Percentiles rank a stretch among this genome's conserved stretches.
Conservation (phyloP, 2,797 vertebrate genomes). For the Protosalanx chinensis region DNA sequence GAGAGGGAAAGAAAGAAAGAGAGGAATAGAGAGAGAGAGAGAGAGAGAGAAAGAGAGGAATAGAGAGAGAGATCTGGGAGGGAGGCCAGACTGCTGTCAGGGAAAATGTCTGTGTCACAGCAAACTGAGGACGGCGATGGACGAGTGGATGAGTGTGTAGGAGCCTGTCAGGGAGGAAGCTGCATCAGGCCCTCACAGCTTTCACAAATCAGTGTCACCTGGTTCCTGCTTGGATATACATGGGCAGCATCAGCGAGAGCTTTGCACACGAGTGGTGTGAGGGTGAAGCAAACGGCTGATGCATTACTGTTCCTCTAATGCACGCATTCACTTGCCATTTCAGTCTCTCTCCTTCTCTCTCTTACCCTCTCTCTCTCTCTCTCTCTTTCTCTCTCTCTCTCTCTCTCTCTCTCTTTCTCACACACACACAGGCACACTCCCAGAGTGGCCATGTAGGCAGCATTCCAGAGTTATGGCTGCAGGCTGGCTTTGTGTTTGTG, state of each 20-base stretch:
- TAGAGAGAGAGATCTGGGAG: constrained; percentile 21
- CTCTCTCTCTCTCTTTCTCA: not conserved
- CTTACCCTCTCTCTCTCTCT: not conserved
- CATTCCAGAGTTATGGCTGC: constrained; percentile 55
- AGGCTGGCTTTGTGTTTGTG: constrained; percentile 41
- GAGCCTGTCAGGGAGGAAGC: constrained; percentile 43
- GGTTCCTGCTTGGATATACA: too few species aligned
- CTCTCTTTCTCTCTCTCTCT: too few species aligned
- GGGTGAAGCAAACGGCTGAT: too few species aligned
- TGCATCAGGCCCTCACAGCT: constrained; percentile 32
- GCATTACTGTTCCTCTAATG: too few species aligned
- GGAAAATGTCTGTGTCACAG: constrained; percentile 69
- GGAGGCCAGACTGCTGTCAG: constrained; percentile 52
- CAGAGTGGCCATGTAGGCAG: constrained; percentile 51
- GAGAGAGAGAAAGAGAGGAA: constrained; percentile 13
- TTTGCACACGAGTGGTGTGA: too few species aligned
- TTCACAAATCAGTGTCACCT: constrained; percentile 8
- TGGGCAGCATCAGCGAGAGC: not conserved
- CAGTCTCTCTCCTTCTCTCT: too few species aligned
- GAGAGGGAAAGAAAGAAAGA: constrained; percentile 17
- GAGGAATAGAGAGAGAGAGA: constrained; percentile 50
- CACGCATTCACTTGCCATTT: too few species aligned
- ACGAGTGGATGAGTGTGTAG: constrained; percentile 66
- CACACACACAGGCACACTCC: constrained; percentile 23
- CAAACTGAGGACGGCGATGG: constrained; percentile 62